Percentiles rank a stretch among this genome's conserved stretches.
Conservation (phyloP, 2,113 vertebrate species). For the Oryzias woworae region DNA sequence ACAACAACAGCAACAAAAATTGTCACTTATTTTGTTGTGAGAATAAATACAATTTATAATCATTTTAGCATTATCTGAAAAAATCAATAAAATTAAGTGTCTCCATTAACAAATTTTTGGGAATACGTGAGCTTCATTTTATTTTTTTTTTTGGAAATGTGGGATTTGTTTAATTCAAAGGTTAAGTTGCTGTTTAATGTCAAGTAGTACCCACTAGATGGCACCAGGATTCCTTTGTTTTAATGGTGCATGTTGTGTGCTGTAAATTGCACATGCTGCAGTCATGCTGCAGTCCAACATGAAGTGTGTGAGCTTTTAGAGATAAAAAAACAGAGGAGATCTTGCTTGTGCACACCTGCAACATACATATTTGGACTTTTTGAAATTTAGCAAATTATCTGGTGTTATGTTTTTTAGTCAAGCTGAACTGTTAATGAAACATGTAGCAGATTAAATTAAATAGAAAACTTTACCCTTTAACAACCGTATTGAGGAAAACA, state of each 20-base stretch:
- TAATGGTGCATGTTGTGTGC: not conserved
- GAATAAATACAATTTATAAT: no score
- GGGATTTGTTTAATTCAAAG: no score
- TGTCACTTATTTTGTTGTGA: no score
- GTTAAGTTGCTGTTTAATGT: not conserved
- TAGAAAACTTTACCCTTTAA: no score
- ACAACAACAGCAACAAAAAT: no score
- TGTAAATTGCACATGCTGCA: conserved; percentile 57
- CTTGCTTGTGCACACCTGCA: conserved; percentile 44
- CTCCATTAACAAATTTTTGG: no score
- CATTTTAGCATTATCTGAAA: no score
- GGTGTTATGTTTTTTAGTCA: not conserved
- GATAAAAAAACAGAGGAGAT: not conserved
- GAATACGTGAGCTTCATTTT: no score
- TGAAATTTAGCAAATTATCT: not conserved
- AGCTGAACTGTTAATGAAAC: conserved; percentile 9
- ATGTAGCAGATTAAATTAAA: conserved; percentile 24
- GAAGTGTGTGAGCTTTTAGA: conserved; percentile 20
- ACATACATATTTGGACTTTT: not conserved
- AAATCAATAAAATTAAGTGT: no score
- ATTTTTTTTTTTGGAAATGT: no score
- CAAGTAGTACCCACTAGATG: conserved; percentile 51
- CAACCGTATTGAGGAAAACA: no score
- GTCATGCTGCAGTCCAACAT: conserved; percentile 48
- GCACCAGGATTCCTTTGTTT: conserved; percentile 7